phyloP scores from a whole-genome alignment of 2,888 invertebrate species.

The Atethmia centrago region DNA sequence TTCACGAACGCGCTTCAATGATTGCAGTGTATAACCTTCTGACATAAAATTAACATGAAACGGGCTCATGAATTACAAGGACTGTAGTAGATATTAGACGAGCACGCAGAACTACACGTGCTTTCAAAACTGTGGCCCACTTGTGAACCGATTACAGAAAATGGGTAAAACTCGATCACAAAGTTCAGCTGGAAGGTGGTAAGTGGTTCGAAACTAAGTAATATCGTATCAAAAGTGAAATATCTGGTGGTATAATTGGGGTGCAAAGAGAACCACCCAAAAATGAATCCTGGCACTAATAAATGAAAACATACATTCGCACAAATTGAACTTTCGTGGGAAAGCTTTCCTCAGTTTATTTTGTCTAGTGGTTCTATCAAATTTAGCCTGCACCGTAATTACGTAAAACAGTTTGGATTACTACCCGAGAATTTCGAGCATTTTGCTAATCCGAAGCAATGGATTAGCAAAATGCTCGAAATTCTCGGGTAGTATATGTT shows the following conservation, averaged over 20 bases:
- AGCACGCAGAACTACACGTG: background rate
- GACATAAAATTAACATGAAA: too few relatives aligned
- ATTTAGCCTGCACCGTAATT: too few relatives aligned
- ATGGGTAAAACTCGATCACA: background rate
- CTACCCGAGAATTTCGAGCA: too few relatives aligned
- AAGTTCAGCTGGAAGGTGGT: background rate
- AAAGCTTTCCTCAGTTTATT: background rate
- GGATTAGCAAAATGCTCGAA: too few relatives aligned
- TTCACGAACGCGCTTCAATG: background rate
- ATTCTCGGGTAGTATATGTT: too few relatives aligned
- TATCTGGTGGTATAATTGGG: conserved; percentile 4
- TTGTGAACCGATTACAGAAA: background rate
- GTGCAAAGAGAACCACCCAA: background rate
- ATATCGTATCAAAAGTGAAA: conserved; percentile 17
- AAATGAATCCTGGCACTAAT: background rate
- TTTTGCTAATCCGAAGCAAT: too few relatives aligned
- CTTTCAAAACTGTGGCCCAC: background rate
- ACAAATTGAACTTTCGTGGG: background rate
- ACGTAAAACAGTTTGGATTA: too few relatives aligned
- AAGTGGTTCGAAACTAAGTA: background rate
- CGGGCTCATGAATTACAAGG: background rate
- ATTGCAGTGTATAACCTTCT: background rate
- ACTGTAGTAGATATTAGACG: background rate
- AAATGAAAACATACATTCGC: background rate
- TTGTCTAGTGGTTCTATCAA: background rate